Percentiles rank a stretch among this genome's conserved stretches.
Conservation (phyloP, 2,113 vertebrate genomes). For the Macrotus californicus region DNA sequence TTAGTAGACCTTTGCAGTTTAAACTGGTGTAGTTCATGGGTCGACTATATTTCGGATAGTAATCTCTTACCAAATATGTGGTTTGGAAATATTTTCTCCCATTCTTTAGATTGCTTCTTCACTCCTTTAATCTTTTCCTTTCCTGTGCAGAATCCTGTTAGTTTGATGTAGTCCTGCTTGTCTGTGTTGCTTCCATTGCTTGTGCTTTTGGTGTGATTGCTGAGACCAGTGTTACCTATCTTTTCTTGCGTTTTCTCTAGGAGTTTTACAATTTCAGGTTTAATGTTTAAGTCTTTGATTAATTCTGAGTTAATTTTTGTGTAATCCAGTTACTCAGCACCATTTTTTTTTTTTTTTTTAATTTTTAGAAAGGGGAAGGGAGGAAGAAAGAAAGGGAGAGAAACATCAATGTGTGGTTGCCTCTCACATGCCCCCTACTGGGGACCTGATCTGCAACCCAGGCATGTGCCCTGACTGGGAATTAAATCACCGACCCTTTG, state of each 20-base stretch:
- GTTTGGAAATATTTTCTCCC: not conserved
- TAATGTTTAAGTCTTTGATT: not conserved
- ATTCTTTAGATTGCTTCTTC: not conserved
- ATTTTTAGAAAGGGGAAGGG: too few relatives aligned
- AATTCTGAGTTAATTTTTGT: not conserved
- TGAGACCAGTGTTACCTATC: not conserved
- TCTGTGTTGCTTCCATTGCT: not conserved
- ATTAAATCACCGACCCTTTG: too few relatives aligned
- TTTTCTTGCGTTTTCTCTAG: not conserved
- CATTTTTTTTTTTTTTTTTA: too few relatives aligned
- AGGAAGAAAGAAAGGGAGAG: too few relatives aligned
- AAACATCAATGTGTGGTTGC: too few relatives aligned
- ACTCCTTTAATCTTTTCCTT: not conserved
- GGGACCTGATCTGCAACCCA: too few relatives aligned
- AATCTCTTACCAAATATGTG: not conserved
- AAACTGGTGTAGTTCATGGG: not conserved
- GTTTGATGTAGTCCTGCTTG: not conserved
- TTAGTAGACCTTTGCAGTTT: not conserved
- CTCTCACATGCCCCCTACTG: too few relatives aligned
- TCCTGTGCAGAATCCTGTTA: not conserved
- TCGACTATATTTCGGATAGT: not conserved
- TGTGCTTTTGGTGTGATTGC: not conserved
- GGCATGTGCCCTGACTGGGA: too few relatives aligned
- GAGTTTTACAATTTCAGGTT: not conserved
- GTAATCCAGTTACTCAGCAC: not conserved